Conservation (phyloP, 1,140 invertebrate genomes). For the Caenorhabditis latens region DNA sequence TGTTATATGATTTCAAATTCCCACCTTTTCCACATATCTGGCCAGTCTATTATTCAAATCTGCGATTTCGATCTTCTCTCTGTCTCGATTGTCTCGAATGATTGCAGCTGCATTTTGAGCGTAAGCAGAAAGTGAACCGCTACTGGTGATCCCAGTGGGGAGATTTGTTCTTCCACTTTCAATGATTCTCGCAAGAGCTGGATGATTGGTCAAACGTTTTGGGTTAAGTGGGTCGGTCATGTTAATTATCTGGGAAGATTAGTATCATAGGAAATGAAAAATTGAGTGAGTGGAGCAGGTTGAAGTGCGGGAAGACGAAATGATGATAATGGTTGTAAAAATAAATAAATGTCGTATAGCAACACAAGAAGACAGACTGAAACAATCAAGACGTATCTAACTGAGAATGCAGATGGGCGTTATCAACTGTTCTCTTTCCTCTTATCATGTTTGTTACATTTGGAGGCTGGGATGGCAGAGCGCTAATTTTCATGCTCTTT, state of each 20-base stretch:
- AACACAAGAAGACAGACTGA: not conserved
- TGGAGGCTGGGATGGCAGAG: not conserved
- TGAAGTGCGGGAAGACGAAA: not conserved
- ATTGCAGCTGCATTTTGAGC: constrained; percentile 18
- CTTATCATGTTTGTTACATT: not conserved
- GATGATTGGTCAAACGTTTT: not conserved
- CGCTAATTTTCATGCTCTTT: not conserved
- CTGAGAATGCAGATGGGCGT: not conserved
- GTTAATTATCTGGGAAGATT: not conserved
- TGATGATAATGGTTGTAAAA: not conserved
- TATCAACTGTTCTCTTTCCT: not conserved
- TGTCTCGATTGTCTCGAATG: constrained; percentile 10
- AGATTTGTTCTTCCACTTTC: not conserved
- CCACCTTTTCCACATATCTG: not conserved
- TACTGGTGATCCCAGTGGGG: not conserved
- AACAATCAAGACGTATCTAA: not conserved
- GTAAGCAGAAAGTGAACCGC: not conserved
- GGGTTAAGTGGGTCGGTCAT: constrained; percentile 14
- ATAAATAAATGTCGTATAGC: not conserved
- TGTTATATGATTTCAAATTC: not conserved
- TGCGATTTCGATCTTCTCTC: constrained; percentile 9
- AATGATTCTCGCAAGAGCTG: not conserved
- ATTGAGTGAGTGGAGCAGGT: not conserved
- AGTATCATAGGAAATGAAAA: not conserved
- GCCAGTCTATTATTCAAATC: constrained; percentile 25